Evolutionary conservation across 2,888 invertebrate genomes (phyloP).

Genomic region (Calliopum simillimum): DNA sequence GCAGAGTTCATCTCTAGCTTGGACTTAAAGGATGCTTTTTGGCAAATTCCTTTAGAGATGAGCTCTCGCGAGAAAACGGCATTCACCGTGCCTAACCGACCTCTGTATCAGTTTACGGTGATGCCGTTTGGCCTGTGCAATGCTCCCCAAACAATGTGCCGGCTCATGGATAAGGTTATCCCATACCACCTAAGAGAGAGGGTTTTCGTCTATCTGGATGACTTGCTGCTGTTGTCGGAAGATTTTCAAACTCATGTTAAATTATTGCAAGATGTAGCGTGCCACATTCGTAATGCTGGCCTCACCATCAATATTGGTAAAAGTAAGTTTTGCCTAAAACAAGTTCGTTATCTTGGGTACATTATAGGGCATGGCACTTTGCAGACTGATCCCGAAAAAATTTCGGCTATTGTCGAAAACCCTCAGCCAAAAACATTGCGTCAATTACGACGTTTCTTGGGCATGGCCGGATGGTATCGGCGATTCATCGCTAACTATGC

Average conservation of each 20-base stretch:
- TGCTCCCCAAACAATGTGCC: conserved; percentile 5
- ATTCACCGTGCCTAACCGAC: too few species aligned
- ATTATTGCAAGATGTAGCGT: background rate
- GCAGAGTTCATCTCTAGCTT: too few species aligned
- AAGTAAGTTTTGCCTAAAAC: conserved; percentile 1
- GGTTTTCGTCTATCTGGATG: background rate
- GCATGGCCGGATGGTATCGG: conserved; percentile 5
- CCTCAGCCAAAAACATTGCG: background rate
- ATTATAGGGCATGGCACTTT: background rate
- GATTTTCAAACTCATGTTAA: background rate
- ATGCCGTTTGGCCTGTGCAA: too few species aligned
- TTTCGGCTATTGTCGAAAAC: background rate
- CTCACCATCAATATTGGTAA: background rate
- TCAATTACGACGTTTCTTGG: background rate
- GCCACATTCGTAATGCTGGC: background rate
- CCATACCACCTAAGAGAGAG: background rate
- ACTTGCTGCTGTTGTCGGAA: background rate
- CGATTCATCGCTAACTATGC: background rate
- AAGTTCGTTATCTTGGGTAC: background rate
- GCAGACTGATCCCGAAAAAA: background rate
- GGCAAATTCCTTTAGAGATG: too few species aligned
- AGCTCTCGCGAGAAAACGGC: too few species aligned
- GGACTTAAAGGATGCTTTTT: too few species aligned
- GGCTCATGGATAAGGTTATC: conserved; percentile 7
- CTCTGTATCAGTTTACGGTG: too few species aligned